Base-by-base conservation (phyloP, 2,888 invertebrate genomes). In the Drosophila anomalata region DNA sequence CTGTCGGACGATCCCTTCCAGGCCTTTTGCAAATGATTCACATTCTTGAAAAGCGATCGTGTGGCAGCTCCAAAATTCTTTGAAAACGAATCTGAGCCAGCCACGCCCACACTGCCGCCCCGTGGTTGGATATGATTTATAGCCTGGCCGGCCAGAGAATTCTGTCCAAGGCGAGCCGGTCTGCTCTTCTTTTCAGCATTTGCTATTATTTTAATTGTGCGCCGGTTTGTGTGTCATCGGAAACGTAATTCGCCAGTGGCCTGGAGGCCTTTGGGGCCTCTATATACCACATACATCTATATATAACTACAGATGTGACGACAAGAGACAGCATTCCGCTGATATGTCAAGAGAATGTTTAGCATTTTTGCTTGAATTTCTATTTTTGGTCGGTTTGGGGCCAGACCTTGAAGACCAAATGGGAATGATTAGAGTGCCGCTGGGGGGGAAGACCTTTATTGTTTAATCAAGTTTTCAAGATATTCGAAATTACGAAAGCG, bases 121-220 rank as follows among this genome's bases (percentile, higher is more conserved):
- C 54, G 47, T 33, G 29, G 41, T 46, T 47, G 60, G 58, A 57
- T 75, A 76, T 83, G 82, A 85, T 75, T 75, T 84, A 83, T 70
- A 31, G 67, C 14, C 67, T 71, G 70, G 14, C 14, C 14, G 14
- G 51, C 77, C 77, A 67, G 70, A 69, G 36, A 76, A 85, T 88
- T 87, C 82, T 76, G 88, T 75, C 85, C 88, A 88, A 88, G 88
- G 89, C 76, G 77, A 87, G 66, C 88, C 53, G 75, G 70, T 83
- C 79, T 81, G 60, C 47, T 24, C 51, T 48, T 20, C 36, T 24
- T 36, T 63, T 63, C 29, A 50, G 67, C 17, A 33, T 22, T 53
- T 53, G 17, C 41, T 33, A 63, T 53, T 53, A 22, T 39, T 46
- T 65, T 65, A 65, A 65, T 65, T 71, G 51, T 42, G 36, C 41